Evolutionary conservation across 1,140 invertebrate species (phyloP), one percentile per base, ranked within the genome.

Genomic region (Thaumatotibia leucotreta): DNA sequence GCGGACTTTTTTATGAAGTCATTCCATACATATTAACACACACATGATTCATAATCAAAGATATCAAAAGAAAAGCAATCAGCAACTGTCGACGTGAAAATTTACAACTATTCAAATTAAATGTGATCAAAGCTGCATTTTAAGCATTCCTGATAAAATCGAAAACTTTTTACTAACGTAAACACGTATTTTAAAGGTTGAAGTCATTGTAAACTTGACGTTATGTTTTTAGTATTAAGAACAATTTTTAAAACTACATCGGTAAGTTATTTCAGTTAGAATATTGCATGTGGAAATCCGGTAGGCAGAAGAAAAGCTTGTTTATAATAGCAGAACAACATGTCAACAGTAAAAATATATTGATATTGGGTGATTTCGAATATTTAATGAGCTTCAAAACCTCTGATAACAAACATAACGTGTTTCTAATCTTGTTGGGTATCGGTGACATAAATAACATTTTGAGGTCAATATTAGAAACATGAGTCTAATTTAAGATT

Each of bases 91-190:
- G 9, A 10, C 20, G 52, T 2, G 1, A 31, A 14, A 29, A 58
- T 58, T 58, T 58, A 58, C 52, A 31, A 29, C 24, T 58, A 58
- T 58, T 58, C 27, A 27, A 58, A 58, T 58, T 27, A 58, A 11
- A 24, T 52, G 23, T 58, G 52, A 58, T 58, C 52, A 29, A 29
- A 58, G 20, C 9, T 52, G 23, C 52, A 58, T 58, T n/a, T 9
- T 14, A 58, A 58, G 3, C 20, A 14, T 11, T 2, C 8, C 5
- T 45, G 39, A 20, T 45, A 20, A 45, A 6, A 45, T 45, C 39
- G 5, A 45, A n/a, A 9, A 45, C 14, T 33, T 9, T 33, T 33
- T 5, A 45, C 39, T 45, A 20, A 20, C 39, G 17, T 11, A n/a
- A 8, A 17, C 17, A 1, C 1, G 20, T 17, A 20, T 45, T 14